These are phyloP conservation scores for Lanius collurio DNA, from an alignment of 2,113 vertebrate genomes.

Conservation along the genomic window DNA sequence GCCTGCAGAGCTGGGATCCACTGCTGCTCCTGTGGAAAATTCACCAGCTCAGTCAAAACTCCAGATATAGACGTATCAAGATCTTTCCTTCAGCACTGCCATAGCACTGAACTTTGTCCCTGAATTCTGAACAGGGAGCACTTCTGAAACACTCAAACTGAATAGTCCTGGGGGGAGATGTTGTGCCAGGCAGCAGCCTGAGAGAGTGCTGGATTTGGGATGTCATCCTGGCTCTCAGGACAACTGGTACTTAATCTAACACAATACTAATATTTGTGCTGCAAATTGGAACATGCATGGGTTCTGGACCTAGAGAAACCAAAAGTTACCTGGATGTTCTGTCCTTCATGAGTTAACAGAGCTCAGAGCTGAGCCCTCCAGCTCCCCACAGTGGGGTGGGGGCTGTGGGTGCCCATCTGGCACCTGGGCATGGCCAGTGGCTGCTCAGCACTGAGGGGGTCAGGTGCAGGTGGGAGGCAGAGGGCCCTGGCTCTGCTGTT, in stretches of 20 bases:
- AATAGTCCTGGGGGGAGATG: background rate
- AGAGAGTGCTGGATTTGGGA: background rate
- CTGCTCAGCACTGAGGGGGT: accelerated
- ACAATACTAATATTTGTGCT: background rate
- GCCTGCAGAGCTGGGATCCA: background rate
- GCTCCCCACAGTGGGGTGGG: accelerated
- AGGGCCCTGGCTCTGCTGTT: background rate
- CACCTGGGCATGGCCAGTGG: accelerated
- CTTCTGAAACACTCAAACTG: background rate
- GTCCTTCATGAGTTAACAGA: background rate
- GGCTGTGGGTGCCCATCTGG: background rate
- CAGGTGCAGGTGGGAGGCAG: too few species aligned
- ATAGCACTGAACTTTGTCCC: background rate
- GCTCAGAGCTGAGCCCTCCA: background rate
- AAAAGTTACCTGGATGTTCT: background rate
- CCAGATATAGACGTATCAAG: background rate
- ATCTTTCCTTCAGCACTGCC: background rate
- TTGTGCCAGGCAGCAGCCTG: background rate
- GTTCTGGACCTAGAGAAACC: background rate
- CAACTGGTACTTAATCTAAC: background rate
- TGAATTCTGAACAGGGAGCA: background rate
- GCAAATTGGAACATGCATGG: background rate
- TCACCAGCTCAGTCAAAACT: background rate
- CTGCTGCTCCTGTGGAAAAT: background rate
- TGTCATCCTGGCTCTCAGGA: background rate